These are phyloP conservation scores for Adelosebastes latens DNA, from an alignment of 2,797 vertebrate species.

Conservation along the genomic window DNA sequence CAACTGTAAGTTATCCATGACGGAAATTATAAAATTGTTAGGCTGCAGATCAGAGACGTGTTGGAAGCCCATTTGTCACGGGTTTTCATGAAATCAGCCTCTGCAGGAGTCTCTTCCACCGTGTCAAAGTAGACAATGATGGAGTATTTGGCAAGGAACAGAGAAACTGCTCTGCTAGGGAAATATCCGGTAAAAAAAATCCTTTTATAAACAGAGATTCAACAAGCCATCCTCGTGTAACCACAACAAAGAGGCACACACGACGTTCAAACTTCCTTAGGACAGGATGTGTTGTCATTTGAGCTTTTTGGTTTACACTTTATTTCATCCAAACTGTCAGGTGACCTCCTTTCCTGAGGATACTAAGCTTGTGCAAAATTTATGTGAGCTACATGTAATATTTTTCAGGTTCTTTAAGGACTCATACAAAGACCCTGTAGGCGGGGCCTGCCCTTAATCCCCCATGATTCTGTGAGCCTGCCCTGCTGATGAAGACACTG, in stretches of 20 bases:
- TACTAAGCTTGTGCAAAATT: background rate
- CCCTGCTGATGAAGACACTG: background rate
- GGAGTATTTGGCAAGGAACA: constrained; percentile 35
- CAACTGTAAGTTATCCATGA: constrained; percentile 29
- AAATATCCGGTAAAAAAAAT: constrained; percentile 31
- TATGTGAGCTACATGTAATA: background rate
- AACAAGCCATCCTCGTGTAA: constrained; percentile 32
- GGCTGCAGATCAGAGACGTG: constrained; percentile 36
- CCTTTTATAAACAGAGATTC: constrained; percentile 52
- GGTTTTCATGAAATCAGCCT: constrained; percentile 34
- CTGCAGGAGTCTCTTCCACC: constrained; percentile 12
- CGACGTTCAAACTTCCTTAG: background rate
- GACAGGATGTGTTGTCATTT: constrained; percentile 27
- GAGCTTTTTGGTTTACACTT: constrained; percentile 19
- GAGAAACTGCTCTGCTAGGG: constrained; percentile 23
- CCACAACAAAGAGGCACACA: constrained; percentile 36
- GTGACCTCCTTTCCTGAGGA: constrained; percentile 1
- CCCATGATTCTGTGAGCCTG: background rate
- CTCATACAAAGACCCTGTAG: background rate
- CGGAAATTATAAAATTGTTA: constrained; percentile 34
- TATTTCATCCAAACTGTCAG: background rate
- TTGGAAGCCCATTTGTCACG: constrained; percentile 36
- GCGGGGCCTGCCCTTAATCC: background rate
- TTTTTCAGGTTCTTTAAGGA: constrained; percentile 11
- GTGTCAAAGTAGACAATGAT: constrained; percentile 34